Evolutionary conservation across 2,888 invertebrate genomes (phyloP).

Genomic region (Trissoscelio sp.): DNA sequence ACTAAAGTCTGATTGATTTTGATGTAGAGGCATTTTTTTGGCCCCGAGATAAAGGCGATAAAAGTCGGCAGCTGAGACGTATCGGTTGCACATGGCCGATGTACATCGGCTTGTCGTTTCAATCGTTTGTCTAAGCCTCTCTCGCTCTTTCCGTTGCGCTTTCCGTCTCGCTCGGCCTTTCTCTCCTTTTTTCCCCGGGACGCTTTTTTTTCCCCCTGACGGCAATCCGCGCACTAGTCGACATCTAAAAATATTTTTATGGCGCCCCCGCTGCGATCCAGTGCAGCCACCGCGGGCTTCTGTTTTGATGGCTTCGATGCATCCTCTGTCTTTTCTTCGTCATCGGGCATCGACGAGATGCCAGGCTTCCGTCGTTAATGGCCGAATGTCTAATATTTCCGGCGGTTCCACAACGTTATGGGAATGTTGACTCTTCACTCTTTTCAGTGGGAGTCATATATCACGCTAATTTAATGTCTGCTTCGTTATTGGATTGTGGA

Average conservation of each 20-base stretch:
- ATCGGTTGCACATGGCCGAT: slow-evolving; percentile 80
- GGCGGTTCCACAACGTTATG: slow-evolving; percentile 64
- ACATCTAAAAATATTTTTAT: slow-evolving; percentile 83
- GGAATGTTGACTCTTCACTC: slow-evolving; percentile 60
- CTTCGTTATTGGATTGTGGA: slow-evolving; percentile 26
- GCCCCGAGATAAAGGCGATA: slow-evolving; percentile 64
- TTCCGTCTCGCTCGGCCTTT: slow-evolving; percentile 40
- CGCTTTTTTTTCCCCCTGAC: slow-evolving; percentile 45
- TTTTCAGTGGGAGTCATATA: slow-evolving; percentile 31
- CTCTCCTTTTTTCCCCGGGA: slow-evolving; percentile 53
- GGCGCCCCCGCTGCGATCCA: slow-evolving; percentile 82
- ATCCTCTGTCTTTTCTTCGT: slow-evolving; percentile 70
- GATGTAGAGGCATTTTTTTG: slow-evolving; percentile 38
- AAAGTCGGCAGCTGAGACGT: slow-evolving; percentile 78
- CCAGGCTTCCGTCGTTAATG: slow-evolving; percentile 73
- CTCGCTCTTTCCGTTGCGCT: slow-evolving; percentile 68
- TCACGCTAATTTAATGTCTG: slow-evolving; percentile 63
- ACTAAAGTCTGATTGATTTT: slow-evolving; percentile 66
- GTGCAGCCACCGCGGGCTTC: slow-evolving; percentile 73
- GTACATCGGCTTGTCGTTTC: slow-evolving; percentile 74
- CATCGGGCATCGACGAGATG: slow-evolving; percentile 69
- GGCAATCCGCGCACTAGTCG: slow-evolving; percentile 61
- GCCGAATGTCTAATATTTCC: slow-evolving; percentile 76
- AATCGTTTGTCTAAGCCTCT: slow-evolving; percentile 76
- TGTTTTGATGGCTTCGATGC: slow-evolving; percentile 78